Percentiles rank a stretch among this genome's conserved stretches.
Evolutionary conservation across 2,888 invertebrate species (phyloP).

Genomic region (Amphimallon solstitiale): DNA sequence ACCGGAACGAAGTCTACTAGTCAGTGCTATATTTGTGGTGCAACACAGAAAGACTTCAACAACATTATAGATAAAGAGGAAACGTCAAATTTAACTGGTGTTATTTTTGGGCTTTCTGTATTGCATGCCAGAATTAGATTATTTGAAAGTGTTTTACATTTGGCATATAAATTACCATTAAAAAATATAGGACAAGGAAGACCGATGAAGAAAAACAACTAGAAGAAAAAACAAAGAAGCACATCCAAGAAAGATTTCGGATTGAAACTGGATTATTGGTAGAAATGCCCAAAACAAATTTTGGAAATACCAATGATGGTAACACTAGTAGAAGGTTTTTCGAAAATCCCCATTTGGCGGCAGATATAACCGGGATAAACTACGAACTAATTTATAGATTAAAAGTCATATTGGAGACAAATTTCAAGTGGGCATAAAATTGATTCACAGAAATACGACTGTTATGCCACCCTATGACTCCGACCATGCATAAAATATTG

Average conservation of each 20-base stretch:
- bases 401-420: conserved; percentile 51
- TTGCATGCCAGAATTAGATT: conserved; percentile 28
- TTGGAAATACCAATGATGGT: conserved; percentile 45
- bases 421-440: conserved; percentile 29
- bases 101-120: conserved; percentile 27
- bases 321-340: conserved; percentile 42
- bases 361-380: conserved; percentile 53
- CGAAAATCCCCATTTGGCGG: conserved; percentile 39
- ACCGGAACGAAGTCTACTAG: conserved; percentile 46
- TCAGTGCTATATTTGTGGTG: conserved; percentile 48
- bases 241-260: conserved; percentile 44
- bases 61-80: conserved; percentile 24
- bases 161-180: conserved; percentile 23
- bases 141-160: conserved; percentile 20
- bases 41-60: conserved; percentile 48
- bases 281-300: conserved; percentile 43
- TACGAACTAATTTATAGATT: conserved; percentile 49
- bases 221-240: conserved; percentile 34
- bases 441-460: conserved; percentile 39
- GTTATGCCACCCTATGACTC: conserved; percentile 50
- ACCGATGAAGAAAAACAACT: conserved; percentile 20
- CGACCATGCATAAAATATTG: conserved; percentile 50
- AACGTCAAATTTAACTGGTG: neutral
- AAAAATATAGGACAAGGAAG: conserved; percentile 37
- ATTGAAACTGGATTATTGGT: conserved; percentile 42